A percentile compares a stretch with the other conserved stretches of the same genome.
These are phyloP conservation scores for Netelia fuscicornis DNA, from an alignment of 2,888 invertebrate species.

Conservation along the genomic window DNA sequence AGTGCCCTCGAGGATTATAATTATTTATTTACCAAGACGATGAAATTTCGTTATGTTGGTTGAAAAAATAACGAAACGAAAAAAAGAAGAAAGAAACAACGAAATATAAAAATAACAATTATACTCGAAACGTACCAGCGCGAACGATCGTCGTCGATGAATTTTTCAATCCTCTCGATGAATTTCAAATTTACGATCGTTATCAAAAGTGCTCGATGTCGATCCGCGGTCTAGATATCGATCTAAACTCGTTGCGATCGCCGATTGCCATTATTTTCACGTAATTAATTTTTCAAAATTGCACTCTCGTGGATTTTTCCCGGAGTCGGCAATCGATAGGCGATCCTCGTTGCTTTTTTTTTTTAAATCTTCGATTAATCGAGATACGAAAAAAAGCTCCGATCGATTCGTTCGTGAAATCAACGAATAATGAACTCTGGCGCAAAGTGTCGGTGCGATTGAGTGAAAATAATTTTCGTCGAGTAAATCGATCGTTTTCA, in stretches of 20 bases:
- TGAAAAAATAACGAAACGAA: neutral
- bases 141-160: constrained; percentile 2
- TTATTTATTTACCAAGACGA: neutral
- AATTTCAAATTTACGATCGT: neutral
- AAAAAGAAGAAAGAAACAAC: neutral
- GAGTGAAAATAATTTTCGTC: neutral
- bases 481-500: constrained; percentile 9
- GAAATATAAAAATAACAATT: neutral
- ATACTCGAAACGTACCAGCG: neutral
- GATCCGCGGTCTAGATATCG: constrained; percentile 67
- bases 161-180: neutral
- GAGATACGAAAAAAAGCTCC: constrained; percentile 40
- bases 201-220: constrained; percentile 6
- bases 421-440: neutral
- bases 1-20: constrained; percentile 51
- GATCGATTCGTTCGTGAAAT: constrained; percentile 45
- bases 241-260: constrained; percentile 67
- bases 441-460: neutral
- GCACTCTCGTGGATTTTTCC: neutral
- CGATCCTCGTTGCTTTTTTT: constrained; percentile 60
- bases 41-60: neutral
- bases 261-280: constrained; percentile 6
- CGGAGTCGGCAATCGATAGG: constrained; percentile 4
- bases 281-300: neutral
- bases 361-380: neutral